Evolutionary conservation across 2,113 vertebrate species (phyloP), one percentile per base, ranked within the genome.

Genomic region (Paracanthobrama guichenoti): DNA sequence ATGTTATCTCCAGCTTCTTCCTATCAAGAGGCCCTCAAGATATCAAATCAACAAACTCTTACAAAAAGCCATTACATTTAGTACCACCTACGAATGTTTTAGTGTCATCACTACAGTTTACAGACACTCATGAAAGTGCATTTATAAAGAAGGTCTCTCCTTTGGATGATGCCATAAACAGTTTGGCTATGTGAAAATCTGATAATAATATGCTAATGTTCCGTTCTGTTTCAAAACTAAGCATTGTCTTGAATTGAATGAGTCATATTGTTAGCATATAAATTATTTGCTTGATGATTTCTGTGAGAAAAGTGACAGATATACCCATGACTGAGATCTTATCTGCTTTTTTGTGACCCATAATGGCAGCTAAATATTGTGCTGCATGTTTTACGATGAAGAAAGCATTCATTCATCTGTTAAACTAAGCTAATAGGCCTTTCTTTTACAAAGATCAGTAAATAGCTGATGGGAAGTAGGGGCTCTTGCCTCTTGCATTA

Each of bases 11-110:
- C 28, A 18, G 50, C 53, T 77, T 31, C 11, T 77, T 57, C 20
- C 74, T 31, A 77, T 79, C 77, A 79, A 79, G 57, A 79, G 75
- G 0, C 53, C 22, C 53, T 78, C 75, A 39, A 59, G 53, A 60
- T 78, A 39, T 59, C 22, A 59, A 62, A 79, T 46, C n/a, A 20
- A 46, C 35, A 46, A 26, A 50, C 26, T 20, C 53, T n/a, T 57
- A 57, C 74, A 55, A 35, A 77, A 53, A 42, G 31, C 14, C 57
- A 46, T 44, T 62, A 26, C 57, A 46, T 62, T 79, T 60, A 18
- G n/a, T 46, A 1, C 7, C 22, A 79, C 50, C 18, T 39, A 16
- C 12, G 7, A 42, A n/a, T n/a, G n/a, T n/a, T n/a, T n/a, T n/a
- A n/a, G n/a, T n/a, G n/a, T n/a, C 5, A 35, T 76, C 5, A 57